Conservation (phyloP, 2,888 invertebrate species). For the Drosophila vallismaia region DNA sequence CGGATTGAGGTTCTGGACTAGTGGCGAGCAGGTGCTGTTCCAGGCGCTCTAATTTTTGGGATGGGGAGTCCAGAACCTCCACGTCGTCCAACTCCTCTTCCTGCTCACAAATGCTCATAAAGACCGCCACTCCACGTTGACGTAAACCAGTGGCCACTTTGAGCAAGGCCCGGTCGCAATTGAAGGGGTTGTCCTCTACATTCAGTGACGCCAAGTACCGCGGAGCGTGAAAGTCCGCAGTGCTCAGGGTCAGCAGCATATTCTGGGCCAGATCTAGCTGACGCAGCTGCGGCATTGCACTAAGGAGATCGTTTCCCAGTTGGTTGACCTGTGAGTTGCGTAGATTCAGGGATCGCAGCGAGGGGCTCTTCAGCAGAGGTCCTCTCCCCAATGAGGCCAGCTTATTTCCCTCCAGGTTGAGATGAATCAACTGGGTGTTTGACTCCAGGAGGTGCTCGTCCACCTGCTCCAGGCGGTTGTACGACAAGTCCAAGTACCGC, state of each 20-base stretch:
- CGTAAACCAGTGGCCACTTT: constrained; percentile 69
- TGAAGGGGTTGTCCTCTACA: constrained; percentile 86
- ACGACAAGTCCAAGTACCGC: constrained; percentile 86
- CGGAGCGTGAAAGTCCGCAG: constrained; percentile 85
- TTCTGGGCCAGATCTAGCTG: constrained; percentile 87
- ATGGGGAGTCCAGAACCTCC: neutral
- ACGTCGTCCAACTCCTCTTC: constrained; percentile 33
- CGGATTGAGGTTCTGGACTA: constrained; percentile 46
- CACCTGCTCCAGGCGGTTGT: constrained; percentile 86
- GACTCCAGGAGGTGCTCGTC: constrained; percentile 85
- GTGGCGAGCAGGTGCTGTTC: constrained; percentile 41
- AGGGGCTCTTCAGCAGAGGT: constrained; percentile 86
- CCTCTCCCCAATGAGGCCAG: constrained; percentile 85
- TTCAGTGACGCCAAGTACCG: constrained; percentile 85
- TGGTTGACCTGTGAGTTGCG: constrained; percentile 86
- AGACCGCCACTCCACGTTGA: constrained; percentile 62
- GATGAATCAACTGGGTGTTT: constrained; percentile 84
- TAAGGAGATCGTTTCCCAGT: constrained; percentile 85
- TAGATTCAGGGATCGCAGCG: constrained; percentile 86
- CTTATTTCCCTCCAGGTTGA: constrained; percentile 87
- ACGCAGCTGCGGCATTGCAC: constrained; percentile 85
- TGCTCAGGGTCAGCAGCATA: constrained; percentile 85
- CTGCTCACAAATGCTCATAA: constrained; percentile 70
- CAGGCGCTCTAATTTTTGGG: constrained; percentile 76
- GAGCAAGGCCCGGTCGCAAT: constrained; percentile 84